Evolutionary conservation across 2,113 vertebrate species (phyloP), one percentile per base, ranked within the genome.

Genomic region (Chaetodon trifascialis): DNA sequence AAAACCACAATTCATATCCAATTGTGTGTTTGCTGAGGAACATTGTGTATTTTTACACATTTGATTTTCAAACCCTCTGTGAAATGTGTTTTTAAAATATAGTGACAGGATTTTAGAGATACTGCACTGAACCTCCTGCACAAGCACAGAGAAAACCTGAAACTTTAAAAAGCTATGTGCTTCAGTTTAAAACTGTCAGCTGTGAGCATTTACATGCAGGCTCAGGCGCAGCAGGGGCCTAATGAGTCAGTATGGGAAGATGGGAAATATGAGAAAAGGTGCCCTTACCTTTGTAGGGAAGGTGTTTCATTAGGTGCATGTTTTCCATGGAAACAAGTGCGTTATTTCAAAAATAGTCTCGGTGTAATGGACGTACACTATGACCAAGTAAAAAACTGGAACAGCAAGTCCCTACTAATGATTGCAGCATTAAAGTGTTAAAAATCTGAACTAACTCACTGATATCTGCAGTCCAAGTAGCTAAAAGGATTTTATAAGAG

Each of bases 121-220:
- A 25, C 3, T 25, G 40, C 10, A 23, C 9, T 14, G 11, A 77
- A 49, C 19, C 5, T 17, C 19, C 5, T 42, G n/a, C 23, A 30
- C 49, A 74, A 11, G 7, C 7, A 15, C 1, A 3, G 56, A n/a
- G 23, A 76, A 68, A 82, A 64, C 46, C 1, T 69, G 52, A 55
- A 52, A 46, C 63, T 72, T 64, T n/a, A 34, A 47, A 38, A 55
- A 72, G 38, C 40, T 76, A 19, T 62, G 46, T 67, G 80, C 63
- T 79, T 79, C 44, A 52, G 71, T 69, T 82, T 69, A 23, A 73
- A 74, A 69, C 19, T 19, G 15, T n/a, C 75, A 87, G 65, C 77
- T 89, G 82, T 89, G 55, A 84, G 59, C 58, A 44, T 89, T 91
- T 89, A 60, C 60, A 63, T 73, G 51, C n/a, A 79, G 30, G 11